Evolutionary conservation across 2,113 vertebrate species (phyloP).

Genomic region (Seriola dumerili): DNA sequence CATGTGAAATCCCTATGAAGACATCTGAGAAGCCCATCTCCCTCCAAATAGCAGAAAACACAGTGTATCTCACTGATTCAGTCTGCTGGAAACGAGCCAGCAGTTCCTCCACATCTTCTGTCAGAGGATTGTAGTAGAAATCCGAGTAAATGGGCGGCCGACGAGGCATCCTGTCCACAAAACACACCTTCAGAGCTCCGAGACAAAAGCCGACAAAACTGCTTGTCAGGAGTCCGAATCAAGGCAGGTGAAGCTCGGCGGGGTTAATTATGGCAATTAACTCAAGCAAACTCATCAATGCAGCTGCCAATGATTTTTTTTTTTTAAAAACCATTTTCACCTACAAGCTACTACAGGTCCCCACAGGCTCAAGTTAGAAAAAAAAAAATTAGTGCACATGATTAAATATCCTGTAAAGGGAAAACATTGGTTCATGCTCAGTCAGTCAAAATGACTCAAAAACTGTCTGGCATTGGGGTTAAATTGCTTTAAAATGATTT

Average conservation of each 20-base stretch:
- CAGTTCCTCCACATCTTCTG: constrained; percentile 90
- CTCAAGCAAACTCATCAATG: too few species aligned
- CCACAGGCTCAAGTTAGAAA: neutral
- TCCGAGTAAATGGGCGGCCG: neutral
- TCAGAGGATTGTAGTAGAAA: constrained; percentile 76
- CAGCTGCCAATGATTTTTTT: neutral
- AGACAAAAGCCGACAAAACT: too few species aligned
- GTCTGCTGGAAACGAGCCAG: constrained; percentile 89
- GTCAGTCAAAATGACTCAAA: neutral
- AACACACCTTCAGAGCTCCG: neutral
- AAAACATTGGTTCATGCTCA: neutral
- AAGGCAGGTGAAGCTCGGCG: constrained; percentile 8
- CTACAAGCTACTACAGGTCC: neutral
- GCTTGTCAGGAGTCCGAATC: too few species aligned
- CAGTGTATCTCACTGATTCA: constrained; percentile 89
- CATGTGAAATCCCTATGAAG: constrained; percentile 79
- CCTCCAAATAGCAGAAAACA: constrained; percentile 90
- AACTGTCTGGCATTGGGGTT: too few species aligned
- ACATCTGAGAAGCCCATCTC: constrained; percentile 88
- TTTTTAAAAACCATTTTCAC: too few species aligned
- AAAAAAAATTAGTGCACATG: neutral
- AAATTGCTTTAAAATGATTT: too few species aligned
- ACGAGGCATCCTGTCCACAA: constrained; percentile 41
- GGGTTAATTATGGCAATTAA: too few species aligned
- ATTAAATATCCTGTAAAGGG: neutral